Conservation (phyloP, 2,113 vertebrate genomes). For the Himantopus leucocephalus region DNA sequence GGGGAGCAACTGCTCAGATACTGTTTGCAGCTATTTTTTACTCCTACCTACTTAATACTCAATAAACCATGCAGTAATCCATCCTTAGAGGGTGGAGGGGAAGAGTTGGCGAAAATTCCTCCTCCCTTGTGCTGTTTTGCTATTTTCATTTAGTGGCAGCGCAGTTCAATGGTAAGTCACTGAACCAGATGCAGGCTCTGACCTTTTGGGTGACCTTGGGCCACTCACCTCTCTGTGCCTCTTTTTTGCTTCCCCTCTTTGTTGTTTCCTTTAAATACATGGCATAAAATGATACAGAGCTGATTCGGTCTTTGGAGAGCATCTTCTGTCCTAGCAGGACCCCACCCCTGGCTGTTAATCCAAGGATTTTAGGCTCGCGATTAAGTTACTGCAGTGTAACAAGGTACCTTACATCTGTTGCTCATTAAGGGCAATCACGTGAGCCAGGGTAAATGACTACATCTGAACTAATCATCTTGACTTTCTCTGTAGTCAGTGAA, state of each 20-base stretch:
- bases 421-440: conserved; percentile 24
- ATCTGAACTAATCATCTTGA: background rate
- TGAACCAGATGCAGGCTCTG: background rate
- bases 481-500: conserved; percentile 7
- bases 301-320: background rate
- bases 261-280: background rate
- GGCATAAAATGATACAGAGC: background rate
- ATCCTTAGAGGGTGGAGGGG: background rate
- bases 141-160: background rate
- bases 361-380: background rate
- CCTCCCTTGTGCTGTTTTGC: background rate
- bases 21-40: background rate
- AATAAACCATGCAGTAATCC: background rate
- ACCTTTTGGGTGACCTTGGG: background rate
- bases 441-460: conserved; percentile 10
- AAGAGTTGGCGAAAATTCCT: background rate
- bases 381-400: conserved; percentile 36
- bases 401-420: conserved; percentile 36
- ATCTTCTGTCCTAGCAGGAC: background rate
- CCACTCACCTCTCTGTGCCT: background rate
- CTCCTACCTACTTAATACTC: background rate
- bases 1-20: background rate
- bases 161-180: background rate
- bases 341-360: conserved; percentile 3
- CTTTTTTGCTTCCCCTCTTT: background rate